Evolutionary conservation across 2,888 invertebrate species (phyloP).

Genomic region (Digitonthophagus gazella): DNA sequence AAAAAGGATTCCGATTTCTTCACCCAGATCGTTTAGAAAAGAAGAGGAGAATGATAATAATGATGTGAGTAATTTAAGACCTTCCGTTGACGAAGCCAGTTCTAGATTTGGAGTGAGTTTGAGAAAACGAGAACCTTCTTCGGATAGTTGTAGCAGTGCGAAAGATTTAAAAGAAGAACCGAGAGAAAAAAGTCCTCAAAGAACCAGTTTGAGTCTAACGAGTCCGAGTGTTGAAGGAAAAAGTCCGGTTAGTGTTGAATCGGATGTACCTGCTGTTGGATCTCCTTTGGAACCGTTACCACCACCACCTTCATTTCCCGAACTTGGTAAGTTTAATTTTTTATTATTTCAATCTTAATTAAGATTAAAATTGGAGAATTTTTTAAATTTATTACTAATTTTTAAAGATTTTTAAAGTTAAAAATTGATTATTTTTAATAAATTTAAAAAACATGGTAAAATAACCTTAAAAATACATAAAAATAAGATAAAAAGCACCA

Average conservation of each 20-base stretch:
- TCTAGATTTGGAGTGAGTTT: slow-evolving; percentile 70
- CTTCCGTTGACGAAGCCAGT: slow-evolving; percentile 70
- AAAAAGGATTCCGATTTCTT: slow-evolving; percentile 36
- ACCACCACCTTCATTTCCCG: slow-evolving; percentile 46
- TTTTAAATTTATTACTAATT: too few species aligned
- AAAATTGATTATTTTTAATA: too few species aligned
- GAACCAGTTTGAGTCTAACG: slow-evolving; percentile 48
- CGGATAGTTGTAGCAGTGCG: slow-evolving; percentile 58
- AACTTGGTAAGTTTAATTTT: slow-evolving; percentile 38
- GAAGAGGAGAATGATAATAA: slow-evolving; percentile 43
- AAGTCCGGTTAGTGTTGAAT: slow-evolving; percentile 49
- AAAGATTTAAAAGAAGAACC: slow-evolving; percentile 51
- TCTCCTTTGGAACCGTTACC: slow-evolving; percentile 52
- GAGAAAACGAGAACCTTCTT: slow-evolving; percentile 64
- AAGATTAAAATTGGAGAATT: too few species aligned
- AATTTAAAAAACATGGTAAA: too few species aligned
- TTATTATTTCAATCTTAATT: too few species aligned
- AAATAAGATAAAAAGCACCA: too few species aligned
- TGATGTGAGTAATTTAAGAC: slow-evolving; percentile 63
- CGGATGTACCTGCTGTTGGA: slow-evolving; percentile 53
- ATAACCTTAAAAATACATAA: too few species aligned
- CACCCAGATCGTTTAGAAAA: slow-evolving; percentile 46
- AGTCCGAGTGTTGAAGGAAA: slow-evolving; percentile 49
- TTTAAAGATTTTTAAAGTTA: too few species aligned
- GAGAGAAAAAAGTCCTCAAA: slow-evolving; percentile 45